phyloP scores from a whole-genome alignment of 2,888 invertebrate species.

The Tenthredo notha region DNA sequence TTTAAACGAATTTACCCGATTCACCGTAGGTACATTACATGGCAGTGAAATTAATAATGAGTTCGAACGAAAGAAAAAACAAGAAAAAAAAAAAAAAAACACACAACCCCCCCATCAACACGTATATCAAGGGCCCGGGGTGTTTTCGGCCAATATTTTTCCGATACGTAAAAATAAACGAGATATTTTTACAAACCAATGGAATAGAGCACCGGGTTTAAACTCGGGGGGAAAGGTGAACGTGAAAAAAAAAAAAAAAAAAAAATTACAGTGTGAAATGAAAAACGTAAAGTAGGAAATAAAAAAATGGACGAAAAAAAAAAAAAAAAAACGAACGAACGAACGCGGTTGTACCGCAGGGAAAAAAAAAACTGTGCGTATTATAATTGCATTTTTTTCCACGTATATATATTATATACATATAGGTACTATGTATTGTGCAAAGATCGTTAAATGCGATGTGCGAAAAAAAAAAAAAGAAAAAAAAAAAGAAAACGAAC shows the following conservation, averaged over 20 bases:
- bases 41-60: no score
- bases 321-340: background rate
- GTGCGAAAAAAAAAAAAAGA: background rate
- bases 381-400: background rate
- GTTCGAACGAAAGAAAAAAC: background rate
- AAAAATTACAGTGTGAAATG: background rate
- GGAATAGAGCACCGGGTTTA: conserved; percentile 1
- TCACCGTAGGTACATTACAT: background rate
- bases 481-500: background rate
- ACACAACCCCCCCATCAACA: background rate
- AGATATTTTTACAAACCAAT: background rate
- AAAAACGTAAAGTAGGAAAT: background rate
- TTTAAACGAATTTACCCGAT: background rate
- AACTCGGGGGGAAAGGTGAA: background rate
- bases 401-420: no score
- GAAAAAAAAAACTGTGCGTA: background rate
- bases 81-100: background rate
- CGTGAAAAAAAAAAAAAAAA: background rate
- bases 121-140: background rate
- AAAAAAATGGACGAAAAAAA: background rate
- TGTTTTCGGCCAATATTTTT: conserved; percentile 16
- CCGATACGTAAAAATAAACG: conserved; percentile 9
- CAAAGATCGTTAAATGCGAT: background rate
- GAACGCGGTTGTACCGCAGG: background rate
- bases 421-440: background rate